Conservation (phyloP, 2,888 invertebrate species). For the Microctonus hyperodae region DNA sequence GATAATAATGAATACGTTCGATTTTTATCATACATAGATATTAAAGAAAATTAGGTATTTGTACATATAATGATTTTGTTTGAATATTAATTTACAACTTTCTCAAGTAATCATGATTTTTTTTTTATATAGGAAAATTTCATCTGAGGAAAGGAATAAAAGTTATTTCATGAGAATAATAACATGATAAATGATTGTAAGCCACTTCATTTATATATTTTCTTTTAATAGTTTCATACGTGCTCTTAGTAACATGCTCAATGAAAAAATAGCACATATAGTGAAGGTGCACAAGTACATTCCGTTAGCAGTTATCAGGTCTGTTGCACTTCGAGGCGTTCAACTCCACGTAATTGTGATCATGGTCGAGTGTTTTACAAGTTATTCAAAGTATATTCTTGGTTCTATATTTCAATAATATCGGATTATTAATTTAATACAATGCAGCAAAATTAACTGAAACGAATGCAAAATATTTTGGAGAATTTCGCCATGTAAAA, state of each 20-base stretch:
- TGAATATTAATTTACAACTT: neutral
- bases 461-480: neutral
- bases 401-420: neutral
- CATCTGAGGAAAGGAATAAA: no score
- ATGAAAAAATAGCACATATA: constrained; percentile 21
- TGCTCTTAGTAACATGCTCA: constrained; percentile 9
- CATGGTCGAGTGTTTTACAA: constrained; percentile 38
- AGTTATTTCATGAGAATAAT: neutral
- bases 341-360: constrained; percentile 54
- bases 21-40: no score
- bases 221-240: neutral
- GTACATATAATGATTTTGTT: no score
- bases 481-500: neutral
- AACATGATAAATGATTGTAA: neutral
- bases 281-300: constrained; percentile 38
- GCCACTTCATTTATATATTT: neutral
- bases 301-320: constrained; percentile 59
- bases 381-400: neutral
- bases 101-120: no score
- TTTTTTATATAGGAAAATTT: no score
- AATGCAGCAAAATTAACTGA: neutral
- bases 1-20: no score
- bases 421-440: neutral
- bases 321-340: constrained; percentile 59
- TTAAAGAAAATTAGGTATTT: no score